phyloP scores from a whole-genome alignment of 2,113 vertebrate genomes.

The Potamarius usumacintae region DNA sequence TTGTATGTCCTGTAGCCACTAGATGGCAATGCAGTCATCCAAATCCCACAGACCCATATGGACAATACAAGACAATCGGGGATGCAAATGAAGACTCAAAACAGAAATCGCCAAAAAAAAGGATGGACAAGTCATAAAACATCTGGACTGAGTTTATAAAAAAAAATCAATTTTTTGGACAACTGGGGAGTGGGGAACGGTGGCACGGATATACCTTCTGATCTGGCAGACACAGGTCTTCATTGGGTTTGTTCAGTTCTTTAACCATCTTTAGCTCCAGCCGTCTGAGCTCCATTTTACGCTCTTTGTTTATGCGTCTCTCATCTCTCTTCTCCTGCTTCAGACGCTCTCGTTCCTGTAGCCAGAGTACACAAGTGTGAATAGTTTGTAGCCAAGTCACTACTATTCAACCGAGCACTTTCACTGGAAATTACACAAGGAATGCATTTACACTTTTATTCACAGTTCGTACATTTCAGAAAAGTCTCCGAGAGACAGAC shows the following conservation, averaged over 20 bases:
- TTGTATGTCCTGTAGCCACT: constrained; percentile 54
- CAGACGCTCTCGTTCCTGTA: constrained; percentile 87
- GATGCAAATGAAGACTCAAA: neutral
- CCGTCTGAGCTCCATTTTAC: constrained; percentile 86
- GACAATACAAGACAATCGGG: neutral
- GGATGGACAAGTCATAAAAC: neutral
- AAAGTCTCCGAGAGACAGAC: neutral
- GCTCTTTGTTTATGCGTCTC: constrained; percentile 91
- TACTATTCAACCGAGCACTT: constrained; percentile 39
- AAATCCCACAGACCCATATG: constrained; percentile 24
- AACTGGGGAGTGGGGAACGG: neutral
- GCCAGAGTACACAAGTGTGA: constrained; percentile 45
- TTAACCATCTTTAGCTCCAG: constrained; percentile 91
- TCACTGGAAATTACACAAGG: constrained; percentile 17
- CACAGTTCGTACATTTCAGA: constrained; percentile 43
- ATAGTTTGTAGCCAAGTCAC: constrained; percentile 19
- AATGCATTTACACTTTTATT: constrained; percentile 37
- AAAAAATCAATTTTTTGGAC: neutral
- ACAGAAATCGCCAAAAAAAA: neutral
- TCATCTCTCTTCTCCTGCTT: constrained; percentile 94
- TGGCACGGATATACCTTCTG: constrained; percentile 79
- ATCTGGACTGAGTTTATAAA: neutral
- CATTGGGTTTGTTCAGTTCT: constrained; percentile 92
- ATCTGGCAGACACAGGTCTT: constrained; percentile 95
- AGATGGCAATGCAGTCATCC: constrained; percentile 64